Evolutionary conservation across 2,888 invertebrate species (phyloP), one percentile per base, ranked within the genome.

Genomic region (Lepidocyrtoides sp.): DNA sequence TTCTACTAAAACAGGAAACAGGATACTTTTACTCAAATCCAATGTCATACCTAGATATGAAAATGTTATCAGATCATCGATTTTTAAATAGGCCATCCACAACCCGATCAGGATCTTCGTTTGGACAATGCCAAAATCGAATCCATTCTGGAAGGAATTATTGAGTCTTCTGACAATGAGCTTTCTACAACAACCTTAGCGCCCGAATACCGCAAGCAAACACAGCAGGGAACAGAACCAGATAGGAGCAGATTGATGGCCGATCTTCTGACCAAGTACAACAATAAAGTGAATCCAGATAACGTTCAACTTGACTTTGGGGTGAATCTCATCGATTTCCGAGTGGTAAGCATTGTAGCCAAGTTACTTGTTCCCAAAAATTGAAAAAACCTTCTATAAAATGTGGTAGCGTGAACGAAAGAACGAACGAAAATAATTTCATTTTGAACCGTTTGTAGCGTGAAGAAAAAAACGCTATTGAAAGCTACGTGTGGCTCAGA

Each of bases 281-380:
- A 92, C 84, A 84, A 83, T n/a, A 20, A 51, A 20, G 92, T 91
- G 36, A 92, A 93, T 69, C 93, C 93, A 0, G 82, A 83, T 12
- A 82, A 93, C 77, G 41, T 72, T 5, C 86, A 79, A 2, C 41
- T 92, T 14, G 32, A 69, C 1, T 91, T 93, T 79, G 93, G 92
- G 36, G 63, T 92, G 0, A 66, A 72, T 32, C 87, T 93, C 23
- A n/a, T 92, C 0, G 81, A 86, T 36, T 88, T 93, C 23, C 82
- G 83, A 51, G 91, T 93, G 32, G 92, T 92, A 88, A 89, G 85
- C n/a, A n/a, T n/a, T n/a, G n/a, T n/a, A n/a, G n/a, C n/a, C n/a
- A n/a, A n/a, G n/a, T n/a, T n/a, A n/a, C n/a, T n/a, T n/a, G n/a
- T n/a, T n/a, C n/a, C n/a, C n/a, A n/a, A n/a, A n/a, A n/a, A n/a